phyloP scores from a whole-genome alignment of 2,113 vertebrate genomes.

The Anser cygnoides region DNA sequence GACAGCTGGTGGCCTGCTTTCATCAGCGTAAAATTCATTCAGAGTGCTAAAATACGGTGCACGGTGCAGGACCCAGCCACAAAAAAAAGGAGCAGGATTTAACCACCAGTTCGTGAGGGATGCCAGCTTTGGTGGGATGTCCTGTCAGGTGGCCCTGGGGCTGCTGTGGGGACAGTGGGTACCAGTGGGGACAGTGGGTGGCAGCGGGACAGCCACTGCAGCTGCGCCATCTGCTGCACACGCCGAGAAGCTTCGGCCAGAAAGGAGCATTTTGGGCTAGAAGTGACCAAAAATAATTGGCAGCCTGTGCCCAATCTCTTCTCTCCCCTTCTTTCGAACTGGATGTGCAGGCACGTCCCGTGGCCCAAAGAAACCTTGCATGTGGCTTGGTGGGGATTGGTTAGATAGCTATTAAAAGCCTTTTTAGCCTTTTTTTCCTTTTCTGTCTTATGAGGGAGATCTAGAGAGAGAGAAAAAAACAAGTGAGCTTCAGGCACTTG shows the following conservation, averaged over 20 bases:
- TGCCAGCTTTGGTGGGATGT: background rate
- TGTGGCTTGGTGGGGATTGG: background rate
- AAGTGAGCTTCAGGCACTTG: background rate
- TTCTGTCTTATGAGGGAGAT: background rate
- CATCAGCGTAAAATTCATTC: background rate
- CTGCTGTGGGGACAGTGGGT: background rate
- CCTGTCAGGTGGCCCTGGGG: background rate
- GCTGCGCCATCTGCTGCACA: conserved; percentile 68
- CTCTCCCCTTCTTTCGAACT: accelerated
- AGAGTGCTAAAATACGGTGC: background rate
- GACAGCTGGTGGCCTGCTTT: background rate
- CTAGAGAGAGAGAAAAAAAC: background rate
- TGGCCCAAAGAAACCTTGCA: background rate
- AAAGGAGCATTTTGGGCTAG: background rate
- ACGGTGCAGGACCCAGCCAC: accelerated
- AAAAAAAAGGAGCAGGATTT: background rate
- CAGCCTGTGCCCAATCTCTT: background rate
- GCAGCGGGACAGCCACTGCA: conserved; percentile 15
- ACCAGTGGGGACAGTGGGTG: background rate
- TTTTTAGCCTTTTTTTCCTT: background rate
- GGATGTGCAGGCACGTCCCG: background rate
- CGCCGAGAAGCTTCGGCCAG: background rate
- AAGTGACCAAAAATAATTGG: background rate
- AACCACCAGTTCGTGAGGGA: background rate
- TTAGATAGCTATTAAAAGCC: background rate